Evolutionary conservation across 2,113 vertebrate species (phyloP).

Genomic region (Melanerpes formicivorus): DNA sequence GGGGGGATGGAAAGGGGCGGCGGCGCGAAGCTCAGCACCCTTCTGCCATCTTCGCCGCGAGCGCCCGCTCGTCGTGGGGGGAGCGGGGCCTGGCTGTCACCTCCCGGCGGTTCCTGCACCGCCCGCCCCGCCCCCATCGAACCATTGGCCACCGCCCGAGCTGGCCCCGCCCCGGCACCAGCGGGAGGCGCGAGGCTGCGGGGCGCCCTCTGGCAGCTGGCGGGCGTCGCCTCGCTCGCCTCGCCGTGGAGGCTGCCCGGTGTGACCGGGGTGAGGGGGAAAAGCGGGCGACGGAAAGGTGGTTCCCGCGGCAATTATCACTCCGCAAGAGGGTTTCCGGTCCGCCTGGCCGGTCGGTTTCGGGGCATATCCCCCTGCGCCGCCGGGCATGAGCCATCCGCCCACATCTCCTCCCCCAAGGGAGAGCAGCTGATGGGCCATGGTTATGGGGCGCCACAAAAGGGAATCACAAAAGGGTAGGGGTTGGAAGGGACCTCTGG

Average conservation of each 20-base stretch:
- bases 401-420: accelerated
- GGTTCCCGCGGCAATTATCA: neutral
- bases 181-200: neutral
- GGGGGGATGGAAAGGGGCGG: neutral
- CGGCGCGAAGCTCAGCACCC: neutral
- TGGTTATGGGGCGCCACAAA: neutral
- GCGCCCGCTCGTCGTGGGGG: slow-evolving; percentile 48
- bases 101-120: slow-evolving; percentile 59
- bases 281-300: neutral
- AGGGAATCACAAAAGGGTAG: neutral
- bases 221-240: neutral
- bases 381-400: neutral
- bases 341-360: neutral
- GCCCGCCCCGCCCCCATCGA: slow-evolving; percentile 39
- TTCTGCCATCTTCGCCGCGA: neutral
- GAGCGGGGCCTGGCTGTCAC: slow-evolving; percentile 70
- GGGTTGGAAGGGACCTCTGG: neutral
- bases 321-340: neutral
- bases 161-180: neutral
- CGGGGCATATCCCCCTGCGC: no score
- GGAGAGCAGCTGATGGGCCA: neutral
- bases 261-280: neutral
- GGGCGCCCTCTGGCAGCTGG: neutral
- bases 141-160: slow-evolving; percentile 42
- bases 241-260: no score